Evolutionary conservation across 2,888 invertebrate species (phyloP).

Genomic region (Cactoblastis cactorum): DNA sequence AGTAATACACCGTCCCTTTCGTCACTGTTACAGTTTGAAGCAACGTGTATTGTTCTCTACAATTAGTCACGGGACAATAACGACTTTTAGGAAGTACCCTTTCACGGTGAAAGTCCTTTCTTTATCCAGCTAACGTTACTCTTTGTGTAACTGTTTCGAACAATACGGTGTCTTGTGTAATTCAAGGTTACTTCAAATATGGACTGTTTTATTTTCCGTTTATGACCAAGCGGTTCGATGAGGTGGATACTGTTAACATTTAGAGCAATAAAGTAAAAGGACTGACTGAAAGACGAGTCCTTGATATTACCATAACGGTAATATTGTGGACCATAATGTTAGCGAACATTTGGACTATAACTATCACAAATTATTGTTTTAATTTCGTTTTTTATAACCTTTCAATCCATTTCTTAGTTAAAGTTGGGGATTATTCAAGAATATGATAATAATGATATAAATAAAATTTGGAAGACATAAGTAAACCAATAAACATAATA

Average conservation of each 20-base stretch:
- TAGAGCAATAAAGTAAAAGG: constrained; percentile 48
- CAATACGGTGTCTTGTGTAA: constrained; percentile 73
- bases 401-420: no score
- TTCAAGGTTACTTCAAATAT: constrained; percentile 69
- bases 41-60: constrained; percentile 21
- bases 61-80: constrained; percentile 59
- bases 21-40: constrained; percentile 25
- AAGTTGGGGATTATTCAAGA: no score
- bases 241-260: constrained; percentile 43
- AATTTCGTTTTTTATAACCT: background rate
- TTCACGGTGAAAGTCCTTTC: constrained; percentile 68
- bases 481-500: no score
- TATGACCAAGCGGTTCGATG: constrained; percentile 40
- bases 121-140: constrained; percentile 64
- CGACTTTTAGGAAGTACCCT: constrained; percentile 62
- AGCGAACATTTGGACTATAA: background rate
- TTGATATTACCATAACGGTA: constrained; percentile 1
- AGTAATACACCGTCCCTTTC: constrained; percentile 1
- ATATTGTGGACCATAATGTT: background rate
- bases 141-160: constrained; percentile 61
- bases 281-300: constrained; percentile 28
- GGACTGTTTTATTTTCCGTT: constrained; percentile 53
- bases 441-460: no score
- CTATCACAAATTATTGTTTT: background rate
- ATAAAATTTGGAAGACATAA: background rate